phyloP scores from a whole-genome alignment of 1,140 invertebrate genomes.

The Reticulitermes speratus region DNA sequence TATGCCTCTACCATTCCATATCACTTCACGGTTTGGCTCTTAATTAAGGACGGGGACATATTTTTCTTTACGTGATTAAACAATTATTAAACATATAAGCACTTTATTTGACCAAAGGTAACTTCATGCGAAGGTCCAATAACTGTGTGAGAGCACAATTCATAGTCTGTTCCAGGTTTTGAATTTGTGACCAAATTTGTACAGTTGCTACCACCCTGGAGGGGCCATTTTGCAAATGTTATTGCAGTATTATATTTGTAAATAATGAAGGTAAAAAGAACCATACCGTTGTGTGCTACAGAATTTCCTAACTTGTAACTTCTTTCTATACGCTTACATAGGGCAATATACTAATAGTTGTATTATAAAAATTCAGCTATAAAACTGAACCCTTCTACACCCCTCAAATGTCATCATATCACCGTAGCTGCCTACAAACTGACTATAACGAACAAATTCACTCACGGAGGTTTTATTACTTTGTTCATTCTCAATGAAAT shows the following conservation, averaged over 20 bases:
- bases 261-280: not conserved
- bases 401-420: slow-evolving; percentile 25
- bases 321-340: slow-evolving; percentile 29
- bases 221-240: slow-evolving; percentile 27
- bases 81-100: no score
- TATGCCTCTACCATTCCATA: no score
- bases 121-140: no score
- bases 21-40: no score
- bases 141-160: not conserved
- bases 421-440: slow-evolving; percentile 26
- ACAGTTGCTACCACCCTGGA: not conserved
- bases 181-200: not conserved
- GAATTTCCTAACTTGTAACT: slow-evolving; percentile 15
- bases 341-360: slow-evolving; percentile 27
- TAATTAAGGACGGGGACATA: no score
- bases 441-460: not conserved
- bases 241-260: not conserved
- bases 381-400: not conserved
- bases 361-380: not conserved
- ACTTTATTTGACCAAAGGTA: no score
- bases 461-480: slow-evolving; percentile 21
- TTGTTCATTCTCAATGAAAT: slow-evolving; percentile 28
- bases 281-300: not conserved
- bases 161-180: not conserved
- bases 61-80: no score